Evolutionary conservation across 2,888 invertebrate species (phyloP), one percentile per base, ranked within the genome.

Genomic region (Ormyrus rosae): DNA sequence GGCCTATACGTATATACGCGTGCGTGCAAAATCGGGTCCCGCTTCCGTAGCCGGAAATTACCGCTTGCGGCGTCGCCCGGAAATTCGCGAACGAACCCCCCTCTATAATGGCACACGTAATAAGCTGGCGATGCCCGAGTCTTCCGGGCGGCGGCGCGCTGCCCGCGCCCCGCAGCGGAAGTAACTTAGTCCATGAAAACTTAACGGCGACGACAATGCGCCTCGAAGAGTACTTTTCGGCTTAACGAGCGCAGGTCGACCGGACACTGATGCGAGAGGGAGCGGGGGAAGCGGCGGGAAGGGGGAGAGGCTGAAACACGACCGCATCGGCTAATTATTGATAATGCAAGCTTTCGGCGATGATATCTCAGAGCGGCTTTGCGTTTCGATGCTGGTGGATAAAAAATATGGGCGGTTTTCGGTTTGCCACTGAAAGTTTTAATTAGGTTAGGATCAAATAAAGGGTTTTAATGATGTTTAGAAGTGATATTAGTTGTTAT

Each of bases 1-100:
- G 3, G 46, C 46, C 48, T 55, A 34, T 10, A 13, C n/a, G 45
- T 58, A 60, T 67, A 58, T 11, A 69, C 9, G 68, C n/a, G 55
- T 53, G n/a, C 7, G 45, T 10, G n/a, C 51, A 60, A 73, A 68
- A 71, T 77, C 63, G 68, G 60, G 19, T 63, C 50, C 50, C 53
- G 7, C 61, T 80, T 75, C 80, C 70, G 76, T 48, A 73, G 82
- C 83, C 86, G 88, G 88, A 89, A 89, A 89, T 89, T 89, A 88
- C 86, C 82, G 86, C 86, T 88, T 85, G 87, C 86, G 87, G 87
- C 85, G 82, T 80, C 70, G 75, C 65, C 85, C 86, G 86, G 87
- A 88, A 87, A 87, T 86, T 88, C 85, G 83, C 82, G 84, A 86
- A 86, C 84, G 85, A 87, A 87, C 85, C 86, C 85, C 85, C 84